Conservation (phyloP, 2,113 vertebrate genomes). For the Cyprinus carpio region DNA sequence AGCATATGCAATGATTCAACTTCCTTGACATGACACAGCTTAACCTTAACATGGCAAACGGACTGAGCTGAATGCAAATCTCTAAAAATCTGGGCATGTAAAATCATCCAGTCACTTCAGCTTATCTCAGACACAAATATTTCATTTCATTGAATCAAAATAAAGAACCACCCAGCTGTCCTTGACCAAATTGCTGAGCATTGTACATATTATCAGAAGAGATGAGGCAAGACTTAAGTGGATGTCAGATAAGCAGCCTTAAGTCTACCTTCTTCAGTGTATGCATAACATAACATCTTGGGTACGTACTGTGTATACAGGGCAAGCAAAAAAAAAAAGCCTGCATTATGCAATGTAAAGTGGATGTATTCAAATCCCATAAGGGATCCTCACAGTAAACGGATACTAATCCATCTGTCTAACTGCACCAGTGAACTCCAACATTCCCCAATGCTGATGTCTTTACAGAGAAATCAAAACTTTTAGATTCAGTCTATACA, state of each 20-base stretch:
- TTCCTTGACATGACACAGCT: no score
- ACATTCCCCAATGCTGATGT: neutral
- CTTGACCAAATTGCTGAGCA: neutral
- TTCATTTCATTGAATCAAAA: no score
- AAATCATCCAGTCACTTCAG: no score
- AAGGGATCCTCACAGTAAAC: neutral
- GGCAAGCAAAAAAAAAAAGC: neutral
- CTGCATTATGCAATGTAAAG: neutral
- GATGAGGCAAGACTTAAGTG: neutral
- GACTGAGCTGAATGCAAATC: no score
- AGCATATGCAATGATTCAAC: no score
- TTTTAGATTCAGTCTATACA: neutral
- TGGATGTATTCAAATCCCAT: neutral
- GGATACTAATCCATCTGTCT: neutral
- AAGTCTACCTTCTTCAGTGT: neutral
- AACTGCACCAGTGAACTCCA: neutral
- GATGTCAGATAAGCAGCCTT: neutral
- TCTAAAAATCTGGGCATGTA: no score
- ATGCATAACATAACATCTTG: neutral
- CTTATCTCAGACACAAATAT: no score
- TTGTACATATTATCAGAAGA: neutral
- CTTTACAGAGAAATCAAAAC: constrained; percentile 9
- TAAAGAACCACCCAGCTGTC: no score
- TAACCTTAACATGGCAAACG: no score
- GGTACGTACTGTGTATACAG: neutral